A percentile compares a stretch with the other conserved stretches of the same genome.
phyloP scores from a whole-genome alignment of 2,113 vertebrate genomes.

The Menura novaehollandiae region DNA sequence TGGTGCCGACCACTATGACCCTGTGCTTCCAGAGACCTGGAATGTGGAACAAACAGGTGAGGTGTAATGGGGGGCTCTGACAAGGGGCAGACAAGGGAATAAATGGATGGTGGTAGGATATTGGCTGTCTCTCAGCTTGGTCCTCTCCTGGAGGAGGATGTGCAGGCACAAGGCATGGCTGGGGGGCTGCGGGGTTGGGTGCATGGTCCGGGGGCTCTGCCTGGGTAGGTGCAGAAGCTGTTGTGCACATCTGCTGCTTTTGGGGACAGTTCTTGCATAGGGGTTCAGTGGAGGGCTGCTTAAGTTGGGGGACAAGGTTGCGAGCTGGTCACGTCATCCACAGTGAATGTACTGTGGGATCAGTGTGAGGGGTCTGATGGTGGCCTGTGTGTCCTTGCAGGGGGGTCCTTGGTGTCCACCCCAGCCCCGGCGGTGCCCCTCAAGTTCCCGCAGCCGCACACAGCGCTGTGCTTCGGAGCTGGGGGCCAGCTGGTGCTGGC shows the following conservation, averaged over 20 bases:
- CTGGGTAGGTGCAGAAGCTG: neutral
- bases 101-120: neutral
- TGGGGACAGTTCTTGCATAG: neutral
- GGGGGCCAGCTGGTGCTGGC: constrained; percentile 82
- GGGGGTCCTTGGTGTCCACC: neutral
- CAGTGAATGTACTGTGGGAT: neutral
- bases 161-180: neutral
- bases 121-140: neutral
- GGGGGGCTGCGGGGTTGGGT: accelerated
- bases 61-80: neutral
- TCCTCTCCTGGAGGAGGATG: neutral
- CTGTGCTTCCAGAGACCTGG: neutral
- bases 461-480: constrained; percentile 81
- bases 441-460: constrained; percentile 81
- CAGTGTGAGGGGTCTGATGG: neutral
- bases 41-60: constrained; percentile 65
- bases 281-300: neutral
- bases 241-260: neutral
- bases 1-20: neutral
- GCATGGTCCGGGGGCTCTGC: accelerated
- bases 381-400: constrained; percentile 19
- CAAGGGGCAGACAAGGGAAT: neutral
- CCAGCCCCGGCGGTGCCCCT: constrained; percentile 38
- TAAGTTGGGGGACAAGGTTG: accelerated
- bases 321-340: neutral